Evolutionary conservation across 2,113 vertebrate species (phyloP).

Genomic region (Orientallactaga bullata): DNA sequence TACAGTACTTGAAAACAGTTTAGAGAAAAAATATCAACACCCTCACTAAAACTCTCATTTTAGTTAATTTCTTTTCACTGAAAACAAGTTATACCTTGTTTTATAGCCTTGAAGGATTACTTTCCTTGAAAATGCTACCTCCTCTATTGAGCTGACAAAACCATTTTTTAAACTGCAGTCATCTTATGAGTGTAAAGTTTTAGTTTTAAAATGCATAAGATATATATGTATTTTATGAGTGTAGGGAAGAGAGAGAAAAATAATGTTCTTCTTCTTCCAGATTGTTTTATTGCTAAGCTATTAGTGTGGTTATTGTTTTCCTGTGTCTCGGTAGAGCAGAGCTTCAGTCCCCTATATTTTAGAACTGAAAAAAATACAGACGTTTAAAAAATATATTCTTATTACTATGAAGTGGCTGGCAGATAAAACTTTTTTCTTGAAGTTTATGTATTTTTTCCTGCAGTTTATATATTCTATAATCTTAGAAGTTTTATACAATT

Average conservation of each 20-base stretch:
- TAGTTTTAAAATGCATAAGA: conserved; percentile 43
- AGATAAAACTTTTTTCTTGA: conserved; percentile 15
- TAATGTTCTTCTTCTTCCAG: conserved; percentile 8
- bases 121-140: conserved; percentile 48
- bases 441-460: background rate
- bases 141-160: conserved; percentile 43
- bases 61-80: background rate
- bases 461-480: background rate
- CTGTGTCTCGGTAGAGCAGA: conserved; percentile 4
- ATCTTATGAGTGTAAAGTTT: conserved; percentile 51
- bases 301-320: background rate
- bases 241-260: background rate
- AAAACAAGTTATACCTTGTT: conserved; percentile 7
- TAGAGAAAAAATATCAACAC: background rate
- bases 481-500: background rate
- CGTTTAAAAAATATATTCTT: background rate
- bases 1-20: background rate
- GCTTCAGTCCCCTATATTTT: conserved; percentile 21
- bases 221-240: background rate
- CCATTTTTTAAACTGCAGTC: conserved; percentile 23
- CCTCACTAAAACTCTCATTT: conserved; percentile 50
- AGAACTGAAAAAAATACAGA: background rate
- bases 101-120: conserved; percentile 36
- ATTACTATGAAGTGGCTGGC: background rate
- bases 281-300: conserved; percentile 35